phyloP scores from a whole-genome alignment of 2,888 invertebrate species.

The Oasisia sp. region DNA sequence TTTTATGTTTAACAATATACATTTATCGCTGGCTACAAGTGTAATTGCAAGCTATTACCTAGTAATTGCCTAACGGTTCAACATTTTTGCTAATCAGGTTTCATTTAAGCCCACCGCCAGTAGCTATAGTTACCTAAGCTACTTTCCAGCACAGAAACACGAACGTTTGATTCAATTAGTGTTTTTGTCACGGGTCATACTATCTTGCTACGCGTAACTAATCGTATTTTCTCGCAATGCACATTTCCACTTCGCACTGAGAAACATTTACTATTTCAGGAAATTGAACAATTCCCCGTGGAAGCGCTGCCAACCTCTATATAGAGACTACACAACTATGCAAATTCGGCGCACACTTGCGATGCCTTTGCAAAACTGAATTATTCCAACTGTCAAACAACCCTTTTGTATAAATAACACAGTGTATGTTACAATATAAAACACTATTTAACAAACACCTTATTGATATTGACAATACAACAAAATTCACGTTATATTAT shows the following conservation, averaged over 20 bases:
- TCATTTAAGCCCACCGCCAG: too few relatives aligned
- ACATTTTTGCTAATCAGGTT: too few relatives aligned
- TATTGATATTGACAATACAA: too few relatives aligned
- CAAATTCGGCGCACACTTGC: background rate
- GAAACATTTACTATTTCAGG: background rate
- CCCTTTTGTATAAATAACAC: background rate
- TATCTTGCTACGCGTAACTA: background rate
- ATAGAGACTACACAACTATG: background rate
- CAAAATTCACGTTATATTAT: too few relatives aligned
- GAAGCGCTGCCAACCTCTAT: too few relatives aligned
- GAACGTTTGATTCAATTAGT: background rate
- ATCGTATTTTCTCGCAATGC: background rate
- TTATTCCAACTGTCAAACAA: background rate
- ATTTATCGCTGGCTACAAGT: too few relatives aligned
- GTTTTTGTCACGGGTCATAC: background rate
- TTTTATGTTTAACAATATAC: too few relatives aligned
- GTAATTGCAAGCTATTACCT: too few relatives aligned
- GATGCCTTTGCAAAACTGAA: background rate
- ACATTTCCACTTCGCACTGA: background rate
- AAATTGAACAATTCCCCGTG: background rate
- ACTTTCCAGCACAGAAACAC: background rate
- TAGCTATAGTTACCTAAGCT: background rate
- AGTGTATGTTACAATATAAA: background rate
- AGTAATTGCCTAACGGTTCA: too few relatives aligned
- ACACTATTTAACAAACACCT: background rate